A percentile compares a stretch with the other conserved stretches of the same genome.
These are phyloP conservation scores for Mobula hypostoma DNA, from an alignment of 2,113 vertebrate species.

Conservation along the genomic window DNA sequence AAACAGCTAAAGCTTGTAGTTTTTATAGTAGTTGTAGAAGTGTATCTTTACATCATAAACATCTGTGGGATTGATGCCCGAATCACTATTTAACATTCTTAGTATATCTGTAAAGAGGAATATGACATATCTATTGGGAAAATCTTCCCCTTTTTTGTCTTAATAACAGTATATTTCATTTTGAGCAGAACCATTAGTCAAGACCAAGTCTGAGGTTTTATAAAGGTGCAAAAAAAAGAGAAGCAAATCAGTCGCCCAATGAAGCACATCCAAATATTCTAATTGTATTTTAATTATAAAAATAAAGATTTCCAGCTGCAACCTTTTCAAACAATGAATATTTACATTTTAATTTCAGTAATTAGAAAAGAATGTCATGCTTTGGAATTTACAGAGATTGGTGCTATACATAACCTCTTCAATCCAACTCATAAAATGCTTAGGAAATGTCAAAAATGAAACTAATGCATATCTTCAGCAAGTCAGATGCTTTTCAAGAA, in stretches of 20 bases:
- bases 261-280: not conserved
- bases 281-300: slow-evolving; percentile 24
- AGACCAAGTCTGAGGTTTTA: not conserved
- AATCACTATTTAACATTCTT: not conserved
- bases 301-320: not conserved
- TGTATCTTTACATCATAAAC: not conserved
- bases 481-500: not conserved
- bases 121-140: not conserved
- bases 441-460: slow-evolving; percentile 18
- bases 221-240: not conserved
- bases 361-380: not conserved
- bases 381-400: slow-evolving; percentile 27
- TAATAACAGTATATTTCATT: not conserved
- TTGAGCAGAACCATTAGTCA: not conserved
- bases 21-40: not conserved
- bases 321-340: not conserved
- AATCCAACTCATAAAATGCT: not conserved
- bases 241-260: too few species aligned
- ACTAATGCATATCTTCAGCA: not conserved
- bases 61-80: not conserved
- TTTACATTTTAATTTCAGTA: not conserved
- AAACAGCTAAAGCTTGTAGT: not conserved
- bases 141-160: not conserved
- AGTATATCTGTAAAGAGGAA: not conserved
- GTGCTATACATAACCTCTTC: not conserved